phyloP scores from a whole-genome alignment of 2,888 invertebrate genomes.

The Eupsilia transversa region DNA sequence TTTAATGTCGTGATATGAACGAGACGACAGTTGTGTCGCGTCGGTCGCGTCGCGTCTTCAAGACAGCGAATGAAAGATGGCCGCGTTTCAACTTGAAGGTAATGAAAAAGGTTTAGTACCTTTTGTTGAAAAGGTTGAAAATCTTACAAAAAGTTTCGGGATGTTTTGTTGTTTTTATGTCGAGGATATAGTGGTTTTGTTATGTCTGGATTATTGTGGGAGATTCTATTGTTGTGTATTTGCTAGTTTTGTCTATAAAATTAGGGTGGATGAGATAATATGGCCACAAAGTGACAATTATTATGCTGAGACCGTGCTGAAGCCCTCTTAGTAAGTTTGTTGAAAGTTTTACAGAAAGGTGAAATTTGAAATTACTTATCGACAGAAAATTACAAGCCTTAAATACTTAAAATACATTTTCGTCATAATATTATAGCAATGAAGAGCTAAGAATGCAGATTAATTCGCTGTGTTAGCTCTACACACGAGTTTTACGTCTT shows the following conservation, averaged over 20 bases:
- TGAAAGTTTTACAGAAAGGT: not conserved
- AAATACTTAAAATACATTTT: not conserved
- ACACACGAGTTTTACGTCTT: constrained; percentile 11
- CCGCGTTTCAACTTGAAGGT: constrained; percentile 53
- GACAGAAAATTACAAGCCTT: not conserved
- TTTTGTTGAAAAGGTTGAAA: constrained; percentile 57
- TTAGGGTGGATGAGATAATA: not conserved
- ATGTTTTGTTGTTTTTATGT: constrained; percentile 49
- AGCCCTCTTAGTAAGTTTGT: not conserved
- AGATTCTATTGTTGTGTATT: constrained; percentile 12
- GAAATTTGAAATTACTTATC: not conserved
- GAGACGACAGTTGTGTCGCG: constrained; percentile 51
- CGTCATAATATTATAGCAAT: not conserved
- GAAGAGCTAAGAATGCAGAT: not conserved
- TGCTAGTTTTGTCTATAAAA: constrained; percentile 22
- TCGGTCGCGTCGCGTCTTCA: constrained; percentile 39
- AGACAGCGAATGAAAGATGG: constrained; percentile 62
- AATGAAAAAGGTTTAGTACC: constrained; percentile 64
- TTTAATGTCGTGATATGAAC: constrained; percentile 57
- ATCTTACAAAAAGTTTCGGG: constrained; percentile 49
- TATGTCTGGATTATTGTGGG: constrained; percentile 36
- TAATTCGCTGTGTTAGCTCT: not conserved
- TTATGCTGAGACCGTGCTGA: not conserved
- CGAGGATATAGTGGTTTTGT: constrained; percentile 36
- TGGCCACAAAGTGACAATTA: not conserved